Evolutionary conservation across 2,888 invertebrate genomes (phyloP), one percentile per base, ranked within the genome.

Genomic region (Andrena bicolor): DNA sequence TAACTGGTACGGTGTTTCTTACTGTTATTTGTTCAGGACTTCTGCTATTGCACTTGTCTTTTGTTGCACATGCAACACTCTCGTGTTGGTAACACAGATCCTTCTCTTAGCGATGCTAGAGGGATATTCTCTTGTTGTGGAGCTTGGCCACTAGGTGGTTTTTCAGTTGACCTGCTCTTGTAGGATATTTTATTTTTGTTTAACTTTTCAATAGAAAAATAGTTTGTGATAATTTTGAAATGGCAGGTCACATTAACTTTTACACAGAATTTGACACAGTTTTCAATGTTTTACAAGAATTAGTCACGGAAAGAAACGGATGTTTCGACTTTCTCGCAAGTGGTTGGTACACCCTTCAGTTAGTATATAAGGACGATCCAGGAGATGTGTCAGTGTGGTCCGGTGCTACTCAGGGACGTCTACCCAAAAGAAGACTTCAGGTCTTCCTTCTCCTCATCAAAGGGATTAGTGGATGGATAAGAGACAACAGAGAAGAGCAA

Each of bases 391-490:
- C 0, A n/a, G 4, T 70, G 82, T 89, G 88, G 89, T 90, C 89
- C 75, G 90, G 61, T 10, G 77, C 86, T 90, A 82, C 89, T 90
- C 89, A 86, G 88, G 73, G 13, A 88, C n/a, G 4, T 66, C 28
- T 26, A 10, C 20, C 6, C 5, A 6, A 68, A 68, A 53, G 41
- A 28, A 49, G 16, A 10, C 48, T 5, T 51, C 13, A 26, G 2
- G 30, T n/a, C 4, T 20, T 66, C 49, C 10, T n/a, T 30, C n/a
- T 49, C 28, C n/a, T 49, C 41, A 26, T 26, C 41, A 49, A 20
- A 53, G 20, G 13, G 41, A 41, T 10, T 10, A 41, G 1, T 16
- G 41, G 16, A 16, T 35, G 32, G 32, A 8, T 2, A 32, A 32
- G 32, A 32, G 32, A 32, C 32, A 32, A 8, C 8, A 6, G 30